Evolutionary conservation across 2,113 vertebrate species (phyloP).

Genomic region (Cyanoliseus patagonus): DNA sequence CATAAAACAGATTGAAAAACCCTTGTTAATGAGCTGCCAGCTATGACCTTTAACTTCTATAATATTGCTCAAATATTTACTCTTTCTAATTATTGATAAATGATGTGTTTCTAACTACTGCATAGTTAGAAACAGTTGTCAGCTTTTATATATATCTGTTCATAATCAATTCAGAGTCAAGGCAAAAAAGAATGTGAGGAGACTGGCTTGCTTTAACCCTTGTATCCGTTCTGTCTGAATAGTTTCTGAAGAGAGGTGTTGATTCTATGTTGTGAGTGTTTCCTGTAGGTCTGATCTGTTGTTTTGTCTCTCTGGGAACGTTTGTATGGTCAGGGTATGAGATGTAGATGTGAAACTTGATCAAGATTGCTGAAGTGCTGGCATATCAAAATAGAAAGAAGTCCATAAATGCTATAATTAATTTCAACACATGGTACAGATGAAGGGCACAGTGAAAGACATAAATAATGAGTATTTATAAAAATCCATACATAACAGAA

Average conservation of each 20-base stretch:
- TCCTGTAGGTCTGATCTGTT: neutral
- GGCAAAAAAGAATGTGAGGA: neutral
- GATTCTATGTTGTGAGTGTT: neutral
- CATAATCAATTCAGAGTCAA: neutral
- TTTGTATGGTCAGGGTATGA: neutral
- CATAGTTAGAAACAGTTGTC: neutral
- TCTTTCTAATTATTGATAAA: neutral
- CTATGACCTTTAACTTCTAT: neutral
- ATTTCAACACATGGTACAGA: neutral
- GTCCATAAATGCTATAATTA: neutral
- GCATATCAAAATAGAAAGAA: neutral
- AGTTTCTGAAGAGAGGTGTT: neutral
- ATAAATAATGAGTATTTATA: neutral
- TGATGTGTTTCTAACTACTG: neutral
- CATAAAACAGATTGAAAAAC: neutral
- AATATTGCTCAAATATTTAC: slow-evolving; percentile 24
- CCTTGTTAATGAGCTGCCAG: neutral
- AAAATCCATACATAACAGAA: neutral
- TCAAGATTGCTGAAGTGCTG: neutral
- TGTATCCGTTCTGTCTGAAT: neutral
- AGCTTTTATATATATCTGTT: neutral
- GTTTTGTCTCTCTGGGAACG: neutral
- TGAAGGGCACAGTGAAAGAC: neutral
- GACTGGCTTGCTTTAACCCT: neutral
- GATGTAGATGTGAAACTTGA: neutral